These are phyloP conservation scores for Oryzias celebensis DNA, from an alignment of 2,113 vertebrate species.

Conservation along the genomic window DNA sequence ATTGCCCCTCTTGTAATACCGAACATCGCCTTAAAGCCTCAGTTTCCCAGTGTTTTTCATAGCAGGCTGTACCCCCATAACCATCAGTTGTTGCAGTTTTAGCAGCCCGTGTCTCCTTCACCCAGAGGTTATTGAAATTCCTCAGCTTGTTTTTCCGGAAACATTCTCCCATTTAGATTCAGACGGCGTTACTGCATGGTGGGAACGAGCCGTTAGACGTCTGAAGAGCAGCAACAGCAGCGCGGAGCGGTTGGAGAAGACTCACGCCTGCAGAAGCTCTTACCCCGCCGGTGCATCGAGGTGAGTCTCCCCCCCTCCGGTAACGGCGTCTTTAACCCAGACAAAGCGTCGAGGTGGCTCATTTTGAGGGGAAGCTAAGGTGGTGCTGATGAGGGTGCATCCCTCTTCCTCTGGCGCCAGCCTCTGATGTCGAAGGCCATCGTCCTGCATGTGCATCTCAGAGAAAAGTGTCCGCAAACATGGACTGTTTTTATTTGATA, in stretches of 20 bases:
- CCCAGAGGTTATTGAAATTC: constrained; percentile 1
- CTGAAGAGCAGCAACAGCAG: constrained; percentile 20
- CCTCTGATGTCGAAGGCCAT: constrained; percentile 46
- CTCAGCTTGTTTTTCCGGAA: neutral
- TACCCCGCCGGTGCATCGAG: constrained; percentile 16
- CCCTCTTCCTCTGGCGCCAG: constrained; percentile 15
- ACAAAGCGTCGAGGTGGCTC: no score
- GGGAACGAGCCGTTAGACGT: constrained; percentile 6
- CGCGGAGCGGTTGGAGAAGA: neutral
- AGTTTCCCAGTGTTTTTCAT: constrained; percentile 1
- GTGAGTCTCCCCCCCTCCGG: constrained; percentile 18
- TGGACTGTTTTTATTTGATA: no score
- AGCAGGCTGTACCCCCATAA: constrained; percentile 16
- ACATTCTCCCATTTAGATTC: constrained; percentile 26
- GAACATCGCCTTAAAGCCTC: constrained; percentile 15
- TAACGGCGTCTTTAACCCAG: no score
- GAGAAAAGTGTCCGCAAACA: no score
- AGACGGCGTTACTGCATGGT: constrained; percentile 39
- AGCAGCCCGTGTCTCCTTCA: neutral
- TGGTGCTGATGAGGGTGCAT: neutral
- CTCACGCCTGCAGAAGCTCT: neutral
- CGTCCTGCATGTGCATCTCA: neutral
- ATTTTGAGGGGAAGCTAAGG: neutral
- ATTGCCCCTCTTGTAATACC: neutral
- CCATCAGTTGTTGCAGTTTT: constrained; percentile 23